Conservation (phyloP, 2,113 vertebrate species). For the Callipepla squamata region DNA sequence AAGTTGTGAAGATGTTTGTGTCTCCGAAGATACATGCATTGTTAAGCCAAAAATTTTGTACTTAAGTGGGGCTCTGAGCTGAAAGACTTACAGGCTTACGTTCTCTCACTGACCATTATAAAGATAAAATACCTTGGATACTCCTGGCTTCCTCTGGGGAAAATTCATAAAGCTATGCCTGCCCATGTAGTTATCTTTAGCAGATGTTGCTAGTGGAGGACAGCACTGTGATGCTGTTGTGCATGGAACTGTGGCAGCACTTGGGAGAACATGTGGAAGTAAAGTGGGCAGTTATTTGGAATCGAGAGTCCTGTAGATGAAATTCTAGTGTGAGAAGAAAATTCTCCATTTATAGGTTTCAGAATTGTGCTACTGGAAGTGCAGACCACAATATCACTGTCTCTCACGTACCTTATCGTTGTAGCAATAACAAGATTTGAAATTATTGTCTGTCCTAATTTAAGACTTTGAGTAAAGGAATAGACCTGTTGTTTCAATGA, state of each 20-base stretch:
- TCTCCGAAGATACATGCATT: not conserved
- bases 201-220: not conserved
- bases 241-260: not conserved
- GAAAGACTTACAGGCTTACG: not conserved
- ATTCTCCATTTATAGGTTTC: not conserved
- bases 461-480: not conserved
- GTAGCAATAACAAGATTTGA: not conserved
- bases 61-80: not conserved
- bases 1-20: not conserved
- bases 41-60: not conserved
- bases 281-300: not conserved
- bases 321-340: not conserved
- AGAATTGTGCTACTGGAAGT: not conserved
- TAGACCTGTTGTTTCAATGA: not conserved
- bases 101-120: not conserved
- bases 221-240: not conserved
- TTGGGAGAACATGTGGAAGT: not conserved
- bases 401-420: not conserved
- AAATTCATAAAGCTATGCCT: not conserved
- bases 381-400: not conserved
- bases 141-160: not conserved
- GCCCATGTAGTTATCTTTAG: not conserved
- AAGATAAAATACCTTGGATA: not conserved
- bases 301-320: not conserved
- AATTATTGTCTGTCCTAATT: not conserved